Percentiles rank a stretch among this genome's conserved stretches.
These are phyloP conservation scores for Caprella mutica DNA, from an alignment of 2,888 invertebrate species.

Conservation along the genomic window DNA sequence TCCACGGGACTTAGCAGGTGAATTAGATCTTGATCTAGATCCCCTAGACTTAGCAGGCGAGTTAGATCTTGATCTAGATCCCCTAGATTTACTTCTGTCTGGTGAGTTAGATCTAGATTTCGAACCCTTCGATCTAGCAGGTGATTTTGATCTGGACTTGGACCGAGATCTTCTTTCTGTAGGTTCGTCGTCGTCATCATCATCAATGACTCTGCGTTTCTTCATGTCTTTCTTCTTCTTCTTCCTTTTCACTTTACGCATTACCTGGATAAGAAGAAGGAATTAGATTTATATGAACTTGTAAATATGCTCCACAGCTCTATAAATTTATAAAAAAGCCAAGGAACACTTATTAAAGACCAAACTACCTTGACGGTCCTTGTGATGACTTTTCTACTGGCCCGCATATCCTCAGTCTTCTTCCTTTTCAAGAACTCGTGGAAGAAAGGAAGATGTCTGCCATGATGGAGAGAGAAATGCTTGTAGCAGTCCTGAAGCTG, in stretches of 20 bases:
- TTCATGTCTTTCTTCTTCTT: constrained; percentile 34
- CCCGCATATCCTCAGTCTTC: constrained; percentile 43
- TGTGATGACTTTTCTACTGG: constrained; percentile 15
- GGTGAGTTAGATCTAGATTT: neutral
- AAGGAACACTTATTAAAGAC: too few relatives aligned
- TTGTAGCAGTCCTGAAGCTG: constrained; percentile 86
- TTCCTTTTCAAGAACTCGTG: constrained; percentile 59
- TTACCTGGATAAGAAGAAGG: constrained; percentile 13
- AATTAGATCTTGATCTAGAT: neutral
- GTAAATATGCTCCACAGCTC: neutral
- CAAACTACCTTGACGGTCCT: constrained; percentile 28
- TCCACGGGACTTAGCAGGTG: too few relatives aligned
- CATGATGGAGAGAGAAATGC: constrained; percentile 86
- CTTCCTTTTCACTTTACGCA: constrained; percentile 30
- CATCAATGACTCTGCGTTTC: constrained; percentile 30
- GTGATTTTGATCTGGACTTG: neutral
- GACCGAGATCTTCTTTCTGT: neutral
- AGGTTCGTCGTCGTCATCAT: constrained; percentile 32
- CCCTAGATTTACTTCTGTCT: too few relatives aligned
- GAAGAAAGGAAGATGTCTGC: constrained; percentile 69
- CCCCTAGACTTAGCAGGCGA: neutral
- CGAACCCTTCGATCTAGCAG: neutral
- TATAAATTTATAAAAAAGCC: neutral
- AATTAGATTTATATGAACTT: neutral
- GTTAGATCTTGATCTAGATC: neutral